A percentile compares a stretch with the other conserved stretches of the same genome.
phyloP scores from a whole-genome alignment of 2,888 invertebrate genomes.

The Lasioglossum marginatum region DNA sequence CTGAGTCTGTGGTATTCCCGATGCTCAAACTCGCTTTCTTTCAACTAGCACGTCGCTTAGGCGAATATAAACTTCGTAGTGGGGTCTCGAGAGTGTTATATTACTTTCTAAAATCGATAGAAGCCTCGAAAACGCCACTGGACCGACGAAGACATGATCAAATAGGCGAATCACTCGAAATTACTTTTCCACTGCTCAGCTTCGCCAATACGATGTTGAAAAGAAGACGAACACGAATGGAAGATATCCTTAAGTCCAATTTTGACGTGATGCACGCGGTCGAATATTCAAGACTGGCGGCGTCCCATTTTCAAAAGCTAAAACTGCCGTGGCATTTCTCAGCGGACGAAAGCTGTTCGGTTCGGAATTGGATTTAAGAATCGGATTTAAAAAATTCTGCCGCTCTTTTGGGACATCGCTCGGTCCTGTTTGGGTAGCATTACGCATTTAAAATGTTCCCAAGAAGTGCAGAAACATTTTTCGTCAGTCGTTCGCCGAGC shows the following conservation, averaged over 20 bases:
- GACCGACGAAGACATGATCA: conserved; percentile 29
- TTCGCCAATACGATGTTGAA: background rate
- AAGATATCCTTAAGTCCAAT: background rate
- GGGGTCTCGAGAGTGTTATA: conserved; percentile 39
- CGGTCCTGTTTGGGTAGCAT: too few species aligned
- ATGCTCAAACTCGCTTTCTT: background rate
- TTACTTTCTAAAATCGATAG: conserved; percentile 48
- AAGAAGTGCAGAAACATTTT: conserved; percentile 9
- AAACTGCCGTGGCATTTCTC: background rate
- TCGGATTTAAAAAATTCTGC: conserved; percentile 20
- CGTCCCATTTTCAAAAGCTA: background rate
- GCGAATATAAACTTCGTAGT: conserved; percentile 68
- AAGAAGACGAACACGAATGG: background rate
- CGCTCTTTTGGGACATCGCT: background rate
- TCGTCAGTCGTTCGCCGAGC: background rate
- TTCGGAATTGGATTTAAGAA: too few species aligned
- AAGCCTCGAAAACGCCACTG: background rate
- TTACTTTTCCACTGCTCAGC: conserved; percentile 64
- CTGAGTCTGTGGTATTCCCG: background rate
- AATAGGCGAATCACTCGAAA: conserved; percentile 57
- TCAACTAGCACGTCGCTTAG: conserved; percentile 40
- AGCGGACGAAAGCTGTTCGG: background rate
- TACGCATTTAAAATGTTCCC: conserved; percentile 13
- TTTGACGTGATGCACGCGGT: background rate
- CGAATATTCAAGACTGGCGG: background rate